Evolutionary conservation across 2,113 vertebrate species (phyloP), one percentile per base, ranked within the genome.

Genomic region (Etia nguti): DNA sequence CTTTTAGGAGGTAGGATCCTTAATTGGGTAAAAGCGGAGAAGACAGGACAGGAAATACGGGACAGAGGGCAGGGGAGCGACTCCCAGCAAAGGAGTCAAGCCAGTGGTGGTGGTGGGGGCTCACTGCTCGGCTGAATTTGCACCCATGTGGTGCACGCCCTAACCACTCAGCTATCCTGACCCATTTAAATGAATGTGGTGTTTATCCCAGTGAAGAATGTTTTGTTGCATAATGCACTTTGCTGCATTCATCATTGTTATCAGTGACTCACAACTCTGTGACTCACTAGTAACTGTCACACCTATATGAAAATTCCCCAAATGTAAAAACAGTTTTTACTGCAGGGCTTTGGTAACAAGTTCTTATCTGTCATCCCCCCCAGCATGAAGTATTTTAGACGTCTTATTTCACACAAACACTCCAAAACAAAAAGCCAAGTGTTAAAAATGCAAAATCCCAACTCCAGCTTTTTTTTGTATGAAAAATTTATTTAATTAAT

Each of bases 211-310:
- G 80, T 79, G 26, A 90, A 86, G 46, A 36, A 77, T 16, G 48
- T 79, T 77, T 52, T 38, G 54, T 20, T 54, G 86, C 77, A 80
- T 57, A 82, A 84, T 38, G 29, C 34, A 73, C 55, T 87, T 41
- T 22, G 46, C 26, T 41, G 22, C 54, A 60, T 57, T 88, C 89
- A 62, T 87, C 87, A 90, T 38, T 54, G 46, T 82, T 91, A 82
- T 91, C 15, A 48, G 52, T 92, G 93, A 92, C 62, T 91, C 91
- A 88, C 81, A 77, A 52, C 16, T 50, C 59, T 22, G 79, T 79
- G 83, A 90, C 90, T 55, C 79, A 54, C 41, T 62, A 43, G 48
- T 46, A 83, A 79, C 70, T 85, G 89, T 68, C 82, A 86, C 92
- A 36, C 86, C 91, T 90, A 8, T 34, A 36, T 34, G 34, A 79